Evolutionary conservation across 1,140 invertebrate species (phyloP), one percentile per base, ranked within the genome.

Genomic region (Marisa cornuarietis): DNA sequence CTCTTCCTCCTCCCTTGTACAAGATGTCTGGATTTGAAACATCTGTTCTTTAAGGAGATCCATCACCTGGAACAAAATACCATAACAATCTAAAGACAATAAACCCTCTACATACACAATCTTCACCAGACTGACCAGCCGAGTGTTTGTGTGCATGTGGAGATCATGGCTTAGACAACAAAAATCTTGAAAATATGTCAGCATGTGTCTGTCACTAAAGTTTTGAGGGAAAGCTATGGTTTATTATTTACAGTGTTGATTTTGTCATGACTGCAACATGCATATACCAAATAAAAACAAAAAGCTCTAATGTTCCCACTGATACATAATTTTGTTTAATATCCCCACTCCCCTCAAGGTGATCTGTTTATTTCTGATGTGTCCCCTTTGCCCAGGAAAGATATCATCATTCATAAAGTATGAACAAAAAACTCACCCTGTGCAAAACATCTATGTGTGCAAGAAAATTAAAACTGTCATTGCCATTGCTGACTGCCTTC

Each of bases 41-140:
- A 84, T 65, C 63, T 87, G 86, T 65, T 87, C 86, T 31, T 81
- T 82, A 13, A 87, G 49, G 14, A 87, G 65, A n/a, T 86, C 83
- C 58, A 82, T 85, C 81, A 85, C 82, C 86, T 87, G 75, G 18
- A 69, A 68, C 24, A 68, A 22, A 61, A 42, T 42, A 42, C 31
- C 31, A 42, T 42, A 42, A 42, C 31, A 42, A 6, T 42, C 31
- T 42, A 42, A 42, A 42, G 31, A 42, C 6, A 42, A 42, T 42
- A 42, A 42, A 42, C 31, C 0, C 31, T 42, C 31, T 42, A 42
- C 31, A 42, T 42, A 42, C 31, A 42, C 6, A 42, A 42, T 42
- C 31, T 42, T 42, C 31, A 42, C 31, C 31, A 42, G 31, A 42
- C 31, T 6, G 31, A 42, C 31, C 6, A 42, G 6, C 3, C 6